Percentiles rank a stretch among this genome's conserved stretches.
phyloP scores from a whole-genome alignment of 1,140 invertebrate genomes.

The Drosophila pruinosa region DNA sequence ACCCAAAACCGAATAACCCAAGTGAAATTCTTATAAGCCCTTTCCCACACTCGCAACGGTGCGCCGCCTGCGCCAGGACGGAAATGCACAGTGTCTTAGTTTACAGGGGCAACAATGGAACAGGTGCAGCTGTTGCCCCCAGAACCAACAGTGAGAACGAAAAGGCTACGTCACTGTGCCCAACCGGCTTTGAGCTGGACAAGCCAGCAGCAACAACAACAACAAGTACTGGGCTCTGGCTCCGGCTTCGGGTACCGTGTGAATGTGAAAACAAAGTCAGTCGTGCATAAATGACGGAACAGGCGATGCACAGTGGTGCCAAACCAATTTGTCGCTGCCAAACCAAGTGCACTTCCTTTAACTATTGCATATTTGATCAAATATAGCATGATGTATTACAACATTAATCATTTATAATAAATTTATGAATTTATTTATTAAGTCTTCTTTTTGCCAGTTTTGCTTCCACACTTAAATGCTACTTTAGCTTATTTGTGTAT shows the following conservation, averaged over 20 bases:
- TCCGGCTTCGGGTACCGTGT: conserved; percentile 68
- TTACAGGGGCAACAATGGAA: conserved; percentile 38
- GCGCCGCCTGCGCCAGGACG: conserved; percentile 75
- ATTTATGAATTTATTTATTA: neutral
- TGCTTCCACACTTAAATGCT: neutral
- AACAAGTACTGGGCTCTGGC: conserved; percentile 65
- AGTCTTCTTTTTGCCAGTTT: neutral
- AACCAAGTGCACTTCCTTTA: neutral
- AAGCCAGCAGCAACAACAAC: conserved; percentile 55
- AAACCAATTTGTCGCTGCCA: neutral
- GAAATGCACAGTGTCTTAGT: conserved; percentile 74
- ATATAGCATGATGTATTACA: no score
- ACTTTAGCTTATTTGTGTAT: neutral
- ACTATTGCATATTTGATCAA: neutral
- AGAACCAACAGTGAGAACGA: neutral
- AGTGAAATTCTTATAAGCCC: conserved; percentile 81
- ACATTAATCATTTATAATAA: neutral
- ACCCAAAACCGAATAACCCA: conserved; percentile 65
- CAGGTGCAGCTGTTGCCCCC: conserved; percentile 60
- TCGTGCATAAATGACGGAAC: conserved; percentile 78
- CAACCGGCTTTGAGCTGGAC: conserved; percentile 34
- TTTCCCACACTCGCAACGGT: conserved; percentile 74
- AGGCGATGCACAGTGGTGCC: conserved; percentile 57
- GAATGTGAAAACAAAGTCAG: conserved; percentile 81
- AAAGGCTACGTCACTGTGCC: conserved; percentile 56